Conservation (phyloP, 2,113 vertebrate genomes). For the Crotophaga sulcirostris region DNA sequence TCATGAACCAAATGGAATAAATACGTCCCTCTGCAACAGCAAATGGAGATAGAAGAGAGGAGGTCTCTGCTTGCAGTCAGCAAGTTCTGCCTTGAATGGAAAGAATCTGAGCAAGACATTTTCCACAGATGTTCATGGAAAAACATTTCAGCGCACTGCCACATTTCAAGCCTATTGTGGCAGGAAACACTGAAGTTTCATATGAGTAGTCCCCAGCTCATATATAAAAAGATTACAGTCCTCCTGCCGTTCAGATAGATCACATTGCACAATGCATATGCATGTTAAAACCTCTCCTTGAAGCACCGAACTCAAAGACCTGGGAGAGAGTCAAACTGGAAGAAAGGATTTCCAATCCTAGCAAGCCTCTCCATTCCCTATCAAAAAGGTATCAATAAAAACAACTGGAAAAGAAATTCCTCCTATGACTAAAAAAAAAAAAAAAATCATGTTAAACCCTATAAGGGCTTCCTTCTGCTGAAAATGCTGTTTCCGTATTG, state of each 20-base stretch:
- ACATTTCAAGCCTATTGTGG: slow-evolving; percentile 41
- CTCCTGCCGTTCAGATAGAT: not conserved
- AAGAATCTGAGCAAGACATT: slow-evolving; percentile 57
- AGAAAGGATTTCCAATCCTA: not conserved
- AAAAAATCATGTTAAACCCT: slow-evolving; percentile 14
- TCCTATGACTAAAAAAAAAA: slow-evolving; percentile 28
- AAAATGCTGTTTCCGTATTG: not conserved
- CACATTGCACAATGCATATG: not conserved
- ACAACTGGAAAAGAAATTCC: slow-evolving; percentile 1
- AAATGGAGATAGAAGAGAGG: slow-evolving; percentile 8
- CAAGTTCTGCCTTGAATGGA: slow-evolving; percentile 49
- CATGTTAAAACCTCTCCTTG: not conserved
- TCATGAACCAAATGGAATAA: slow-evolving; percentile 5
- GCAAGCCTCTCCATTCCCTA: not conserved
- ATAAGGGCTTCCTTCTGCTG: slow-evolving; percentile 31
- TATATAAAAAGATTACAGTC: not conserved
- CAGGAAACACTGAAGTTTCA: slow-evolving; percentile 29
- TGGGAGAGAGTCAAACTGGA: not conserved
- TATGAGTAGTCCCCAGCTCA: not conserved
- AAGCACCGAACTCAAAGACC: slow-evolving; percentile 12
- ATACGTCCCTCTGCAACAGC: not conserved
- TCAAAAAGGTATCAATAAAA: slow-evolving; percentile 44
- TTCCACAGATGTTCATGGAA: slow-evolving; percentile 59
- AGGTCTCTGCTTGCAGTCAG: slow-evolving; percentile 25
- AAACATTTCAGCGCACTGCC: slow-evolving; percentile 32